Percentiles rank a stretch among this genome's conserved stretches.
phyloP scores from a whole-genome alignment of 2,797 vertebrate species.

The Bryconaethiops microstoma region DNA sequence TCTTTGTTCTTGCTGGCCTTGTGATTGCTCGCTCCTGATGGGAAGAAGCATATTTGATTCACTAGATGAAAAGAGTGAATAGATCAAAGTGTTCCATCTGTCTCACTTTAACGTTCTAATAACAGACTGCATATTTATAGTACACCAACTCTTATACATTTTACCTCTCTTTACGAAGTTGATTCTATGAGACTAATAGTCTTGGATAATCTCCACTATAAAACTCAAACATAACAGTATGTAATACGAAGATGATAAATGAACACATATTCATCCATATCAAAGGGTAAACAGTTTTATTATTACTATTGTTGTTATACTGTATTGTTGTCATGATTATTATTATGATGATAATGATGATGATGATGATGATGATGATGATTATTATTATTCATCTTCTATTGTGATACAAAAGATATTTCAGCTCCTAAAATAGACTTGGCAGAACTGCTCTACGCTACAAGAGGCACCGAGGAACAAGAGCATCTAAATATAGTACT shows the following conservation, averaged over 20 bases:
- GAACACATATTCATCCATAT: neutral
- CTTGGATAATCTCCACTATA: neutral
- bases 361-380: no score
- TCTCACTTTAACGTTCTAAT: slow-evolving; percentile 16
- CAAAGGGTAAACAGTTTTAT: neutral
- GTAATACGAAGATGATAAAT: slow-evolving; percentile 24
- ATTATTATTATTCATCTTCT: neutral
- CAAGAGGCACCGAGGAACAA: slow-evolving; percentile 43
- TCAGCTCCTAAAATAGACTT: slow-evolving; percentile 19
- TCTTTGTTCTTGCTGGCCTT: slow-evolving; percentile 87
- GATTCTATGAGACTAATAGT: neutral
- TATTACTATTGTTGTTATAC: no score
- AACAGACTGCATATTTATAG: neutral
- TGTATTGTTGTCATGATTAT: no score
- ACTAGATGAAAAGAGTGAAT: neutral
- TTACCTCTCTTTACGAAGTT: neutral
- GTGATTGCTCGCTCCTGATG: slow-evolving; percentile 80
- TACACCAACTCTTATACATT: no score
- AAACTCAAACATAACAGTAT: slow-evolving; percentile 52
- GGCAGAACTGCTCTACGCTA: slow-evolving; percentile 40
- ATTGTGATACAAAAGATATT: neutral
- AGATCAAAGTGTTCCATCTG: neutral
- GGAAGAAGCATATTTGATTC: slow-evolving; percentile 24
- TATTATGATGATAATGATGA: no score
- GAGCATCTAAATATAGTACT: slow-evolving; percentile 65